These are phyloP conservation scores for Drosophila aldrichi DNA, from an alignment of 2,888 invertebrate genomes.

Conservation along the genomic window DNA sequence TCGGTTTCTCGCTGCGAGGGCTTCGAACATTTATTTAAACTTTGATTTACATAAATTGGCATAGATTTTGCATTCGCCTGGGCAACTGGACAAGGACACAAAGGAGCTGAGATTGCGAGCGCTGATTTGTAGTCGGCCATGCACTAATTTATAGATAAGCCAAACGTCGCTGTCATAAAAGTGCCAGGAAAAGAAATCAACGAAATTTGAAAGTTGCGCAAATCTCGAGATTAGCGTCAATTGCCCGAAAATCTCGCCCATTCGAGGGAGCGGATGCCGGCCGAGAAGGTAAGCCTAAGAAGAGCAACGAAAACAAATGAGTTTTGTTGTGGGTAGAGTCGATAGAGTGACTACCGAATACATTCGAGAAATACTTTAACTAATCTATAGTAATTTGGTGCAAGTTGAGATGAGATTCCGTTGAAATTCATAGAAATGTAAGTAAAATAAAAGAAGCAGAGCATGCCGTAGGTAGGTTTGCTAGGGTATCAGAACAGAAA, in stretches of 20 bases:
- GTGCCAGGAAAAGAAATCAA: not conserved
- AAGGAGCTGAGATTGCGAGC: not conserved
- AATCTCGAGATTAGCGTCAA: slow-evolving; percentile 24
- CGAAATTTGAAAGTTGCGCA: slow-evolving; percentile 9
- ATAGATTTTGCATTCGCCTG: slow-evolving; percentile 56
- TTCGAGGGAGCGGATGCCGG: not conserved
- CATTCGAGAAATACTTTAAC: not conserved
- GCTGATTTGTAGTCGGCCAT: slow-evolving; percentile 56
- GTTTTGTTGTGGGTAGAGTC: not conserved
- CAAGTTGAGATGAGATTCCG: not conserved
- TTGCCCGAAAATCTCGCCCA: not conserved
- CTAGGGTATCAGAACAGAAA: not conserved
- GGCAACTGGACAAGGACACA: no score
- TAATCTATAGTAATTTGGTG: not conserved
- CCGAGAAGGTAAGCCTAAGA: not conserved
- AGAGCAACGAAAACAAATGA: not conserved
- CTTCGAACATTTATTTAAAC: slow-evolving; percentile 63
- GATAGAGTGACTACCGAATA: not conserved
- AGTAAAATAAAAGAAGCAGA: not conserved
- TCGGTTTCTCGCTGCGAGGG: slow-evolving; percentile 5
- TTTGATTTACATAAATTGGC: slow-evolving; percentile 70
- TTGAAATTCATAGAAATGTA: not conserved
- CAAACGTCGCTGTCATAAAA: slow-evolving; percentile 37
- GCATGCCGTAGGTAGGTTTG: no score
- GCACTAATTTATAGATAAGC: slow-evolving; percentile 68